Evolutionary conservation across 2,113 vertebrate species (phyloP), one percentile per base, ranked within the genome.

Genomic region (Rhineura floridana): DNA sequence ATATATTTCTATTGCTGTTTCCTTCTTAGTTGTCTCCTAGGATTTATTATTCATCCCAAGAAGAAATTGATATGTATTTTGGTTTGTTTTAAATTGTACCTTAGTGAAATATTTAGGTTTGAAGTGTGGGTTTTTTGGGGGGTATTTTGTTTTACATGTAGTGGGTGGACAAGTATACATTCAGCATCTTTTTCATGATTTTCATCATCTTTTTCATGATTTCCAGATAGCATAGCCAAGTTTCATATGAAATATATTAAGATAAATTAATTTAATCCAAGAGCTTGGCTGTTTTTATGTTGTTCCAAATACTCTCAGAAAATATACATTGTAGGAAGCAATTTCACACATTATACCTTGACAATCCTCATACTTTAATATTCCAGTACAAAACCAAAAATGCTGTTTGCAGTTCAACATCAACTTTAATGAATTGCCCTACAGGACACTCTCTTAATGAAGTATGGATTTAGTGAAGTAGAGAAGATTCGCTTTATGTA

Each of bases 1-100:
- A 81, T 52, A 75, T 17, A 87, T 72, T 87, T 83, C 81, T 83
- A 83, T 85, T 79, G 46, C 52, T 91, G 79, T 90, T 90, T 89
- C 46, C 65, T 83, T 90, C 48, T 36, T 88, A 79, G 17, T 65
- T 25, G 84, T 28, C 30, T 25, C 44, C 6, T 39, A 25, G 42
- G 17, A 46, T 77, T 8, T n/a, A 86, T 83, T 23, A 75, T 52
- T 77, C 81, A 62, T 63, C 85, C 42, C 48, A 88, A 83, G 36
- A 39, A 85, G 39, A 92, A 77, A 83, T 0, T 0, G 7, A 85
- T 87, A 85, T 0, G 0, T 89, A 67, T 79, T 69, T 17, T 88
- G 83, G 50, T 70, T 33, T 52, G 44, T 42, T 78, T 82, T 65
- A 75, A 88, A 69, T 44, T 79, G n/a, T 65, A 78, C 83, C 55